These are phyloP conservation scores for Holothuria glaberrima DNA, from an alignment of 35 echinoderm and acorn worm species.

Conservation along the genomic window DNA sequence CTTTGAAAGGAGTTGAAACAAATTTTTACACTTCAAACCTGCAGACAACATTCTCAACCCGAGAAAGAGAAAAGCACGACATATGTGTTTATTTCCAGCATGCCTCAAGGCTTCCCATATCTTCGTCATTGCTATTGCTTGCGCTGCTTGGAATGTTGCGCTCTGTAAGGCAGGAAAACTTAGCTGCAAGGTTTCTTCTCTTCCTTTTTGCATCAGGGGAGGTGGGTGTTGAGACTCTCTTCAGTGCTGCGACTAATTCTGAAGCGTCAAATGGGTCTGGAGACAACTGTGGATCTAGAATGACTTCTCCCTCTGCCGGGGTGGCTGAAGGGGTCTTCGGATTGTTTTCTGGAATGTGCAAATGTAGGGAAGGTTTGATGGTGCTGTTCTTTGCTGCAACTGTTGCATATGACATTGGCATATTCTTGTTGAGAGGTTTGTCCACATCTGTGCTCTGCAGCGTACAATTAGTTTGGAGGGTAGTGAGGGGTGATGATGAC, in stretches of 20 bases:
- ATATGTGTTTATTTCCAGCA: neutral
- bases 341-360: neutral
- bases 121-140: constrained; percentile 7
- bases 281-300: neutral
- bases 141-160: neutral
- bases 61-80: no score
- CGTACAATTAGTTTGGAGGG: neutral
- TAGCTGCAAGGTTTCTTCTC: constrained; percentile 5
- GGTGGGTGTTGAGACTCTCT: neutral
- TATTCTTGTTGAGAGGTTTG: neutral
- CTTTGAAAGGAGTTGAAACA: no score
- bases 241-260: constrained; percentile 20
- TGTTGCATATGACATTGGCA: neutral
- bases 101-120: constrained; percentile 17
- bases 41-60: no score
- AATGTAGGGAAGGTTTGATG: neutral
- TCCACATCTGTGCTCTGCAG: neutral
- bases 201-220: neutral
- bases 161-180: neutral
- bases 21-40: no score
- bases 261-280: constrained; percentile 21
- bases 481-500: constrained; percentile 18
- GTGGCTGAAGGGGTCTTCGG: constrained; percentile 14
- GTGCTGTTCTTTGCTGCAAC: neutral
- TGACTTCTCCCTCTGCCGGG: neutral